A percentile compares a stretch with the other conserved stretches of the same genome.
phyloP scores from a whole-genome alignment of 2,888 invertebrate genomes.

The Pilophorus perplexus region DNA sequence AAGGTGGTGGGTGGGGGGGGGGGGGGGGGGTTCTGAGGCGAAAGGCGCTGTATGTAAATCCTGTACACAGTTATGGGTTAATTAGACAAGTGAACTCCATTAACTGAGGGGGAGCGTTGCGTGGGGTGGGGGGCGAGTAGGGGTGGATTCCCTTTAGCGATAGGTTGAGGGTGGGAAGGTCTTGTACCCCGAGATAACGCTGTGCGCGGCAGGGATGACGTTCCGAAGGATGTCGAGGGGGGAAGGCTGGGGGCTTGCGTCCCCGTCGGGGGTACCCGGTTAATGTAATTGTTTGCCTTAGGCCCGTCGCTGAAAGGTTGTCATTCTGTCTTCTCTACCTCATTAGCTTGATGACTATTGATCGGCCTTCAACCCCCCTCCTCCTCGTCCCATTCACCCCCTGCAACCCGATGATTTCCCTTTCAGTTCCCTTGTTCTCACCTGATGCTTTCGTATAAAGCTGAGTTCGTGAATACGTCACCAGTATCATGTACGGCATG shows the following conservation, averaged over 20 bases:
- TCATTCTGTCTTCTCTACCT: slow-evolving; percentile 42
- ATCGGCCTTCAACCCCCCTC: slow-evolving; percentile 13
- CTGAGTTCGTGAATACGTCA: no score
- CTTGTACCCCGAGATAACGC: slow-evolving; percentile 3
- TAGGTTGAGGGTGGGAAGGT: background rate
- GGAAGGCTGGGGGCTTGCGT: no score
- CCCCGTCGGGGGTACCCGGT: slow-evolving; percentile 37
- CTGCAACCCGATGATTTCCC: background rate
- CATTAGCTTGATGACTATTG: slow-evolving; percentile 45
- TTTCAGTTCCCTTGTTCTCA: background rate
- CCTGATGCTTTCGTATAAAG: no score
- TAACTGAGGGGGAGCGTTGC: slow-evolving; percentile 1
- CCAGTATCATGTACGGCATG: no score
- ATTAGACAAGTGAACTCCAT: slow-evolving; percentile 41
- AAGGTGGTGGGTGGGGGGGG: no score
- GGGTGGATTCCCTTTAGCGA: no score
- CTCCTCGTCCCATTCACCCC: background rate
- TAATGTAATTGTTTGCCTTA: slow-evolving; percentile 44
- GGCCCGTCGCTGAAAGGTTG: slow-evolving; percentile 42
- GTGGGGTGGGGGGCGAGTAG: background rate
- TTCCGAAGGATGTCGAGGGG: slow-evolving; percentile 9
- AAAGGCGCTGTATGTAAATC: slow-evolving; percentile 36
- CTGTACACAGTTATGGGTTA: slow-evolving; percentile 40
- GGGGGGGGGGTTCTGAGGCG: no score
- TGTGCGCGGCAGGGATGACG: no score